Conservation (phyloP, 2,888 invertebrate species). For the Platycheirus albimanus region DNA sequence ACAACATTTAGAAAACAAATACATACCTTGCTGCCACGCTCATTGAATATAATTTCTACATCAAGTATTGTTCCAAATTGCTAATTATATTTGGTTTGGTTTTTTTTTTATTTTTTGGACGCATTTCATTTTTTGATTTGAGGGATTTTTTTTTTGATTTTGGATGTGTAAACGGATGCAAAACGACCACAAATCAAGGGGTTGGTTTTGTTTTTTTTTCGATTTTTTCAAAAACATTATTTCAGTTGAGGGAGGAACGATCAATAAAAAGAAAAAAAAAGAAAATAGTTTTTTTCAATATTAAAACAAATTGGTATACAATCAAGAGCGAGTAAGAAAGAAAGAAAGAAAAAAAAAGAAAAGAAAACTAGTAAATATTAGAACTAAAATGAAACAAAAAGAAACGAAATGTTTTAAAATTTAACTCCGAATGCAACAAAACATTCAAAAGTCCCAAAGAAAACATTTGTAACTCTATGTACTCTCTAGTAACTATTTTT, state of each 20-base stretch:
- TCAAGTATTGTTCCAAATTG: conserved; percentile 99
- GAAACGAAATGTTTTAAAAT: conserved; percentile 63
- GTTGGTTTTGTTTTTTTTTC: conserved; percentile 72
- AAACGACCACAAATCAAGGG: conserved; percentile 74
- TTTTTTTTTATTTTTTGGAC: conserved; percentile 45
- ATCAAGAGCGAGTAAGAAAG: conserved; percentile 63
- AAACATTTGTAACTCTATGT: conserved; percentile 70
- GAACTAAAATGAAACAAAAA: conserved; percentile 51
- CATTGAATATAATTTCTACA: conserved; percentile 99
- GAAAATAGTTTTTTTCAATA: conserved; percentile 65
- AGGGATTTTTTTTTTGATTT: conserved; percentile 52
- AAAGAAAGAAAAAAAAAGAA: conserved; percentile 32
- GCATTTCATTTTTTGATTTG: conserved; percentile 64
- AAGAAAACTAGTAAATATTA: conserved; percentile 43
- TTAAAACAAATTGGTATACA: conserved; percentile 72
- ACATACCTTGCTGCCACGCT: conserved; percentile 99
- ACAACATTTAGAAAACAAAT: conserved; percentile 47
- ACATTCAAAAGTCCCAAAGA: conserved; percentile 73
- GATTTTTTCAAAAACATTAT: conserved; percentile 35
- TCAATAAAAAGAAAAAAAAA: conserved; percentile 74
- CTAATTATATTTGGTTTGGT: conserved; percentile 83
- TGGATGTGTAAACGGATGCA: conserved; percentile 73
- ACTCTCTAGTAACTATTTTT: conserved; percentile 59
- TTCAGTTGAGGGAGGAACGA: conserved; percentile 74
- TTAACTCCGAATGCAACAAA: conserved; percentile 73